Evolutionary conservation across 2,797 vertebrate genomes (phyloP).

Genomic region (Acanthurus tractus): DNA sequence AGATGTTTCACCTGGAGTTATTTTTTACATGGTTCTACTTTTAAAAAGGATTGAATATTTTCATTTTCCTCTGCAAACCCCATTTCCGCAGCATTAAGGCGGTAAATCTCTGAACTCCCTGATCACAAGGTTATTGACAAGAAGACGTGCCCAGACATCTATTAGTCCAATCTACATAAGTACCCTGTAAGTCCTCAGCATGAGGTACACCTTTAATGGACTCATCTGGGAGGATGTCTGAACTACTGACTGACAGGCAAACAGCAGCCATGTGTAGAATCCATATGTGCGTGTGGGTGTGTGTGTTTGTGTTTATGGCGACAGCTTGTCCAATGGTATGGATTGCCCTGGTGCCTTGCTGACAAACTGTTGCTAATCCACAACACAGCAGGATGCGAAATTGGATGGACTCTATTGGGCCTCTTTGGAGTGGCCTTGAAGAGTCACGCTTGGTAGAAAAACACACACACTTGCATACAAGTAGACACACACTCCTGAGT

Average conservation of each 20-base stretch:
- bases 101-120: conserved; percentile 27
- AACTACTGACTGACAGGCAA: conserved; percentile 30
- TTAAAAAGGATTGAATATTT: neutral
- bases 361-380: conserved; percentile 67
- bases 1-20: neutral
- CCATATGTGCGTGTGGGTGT: conserved; percentile 3
- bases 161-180: conserved; percentile 62
- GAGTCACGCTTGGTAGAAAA: conserved; percentile 16
- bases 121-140: conserved; percentile 63
- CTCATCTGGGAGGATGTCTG: conserved; percentile 32
- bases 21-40: neutral
- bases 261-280: conserved; percentile 17
- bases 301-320: conserved; percentile 15
- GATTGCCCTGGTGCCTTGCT: conserved; percentile 50
- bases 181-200: conserved; percentile 46
- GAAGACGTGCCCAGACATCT: conserved; percentile 55
- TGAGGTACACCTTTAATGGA: conserved; percentile 64
- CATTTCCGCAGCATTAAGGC: neutral
- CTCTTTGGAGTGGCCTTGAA: conserved; percentile 53
- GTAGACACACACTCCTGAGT: conserved; percentile 30
- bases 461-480: conserved; percentile 24
- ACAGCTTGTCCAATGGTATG: conserved; percentile 40
- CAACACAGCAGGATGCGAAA: conserved; percentile 66
- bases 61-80: neutral
- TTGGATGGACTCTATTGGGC: conserved; percentile 58